These are phyloP conservation scores for Watsonalla binaria DNA, from an alignment of 2,888 invertebrate genomes.

Conservation along the genomic window DNA sequence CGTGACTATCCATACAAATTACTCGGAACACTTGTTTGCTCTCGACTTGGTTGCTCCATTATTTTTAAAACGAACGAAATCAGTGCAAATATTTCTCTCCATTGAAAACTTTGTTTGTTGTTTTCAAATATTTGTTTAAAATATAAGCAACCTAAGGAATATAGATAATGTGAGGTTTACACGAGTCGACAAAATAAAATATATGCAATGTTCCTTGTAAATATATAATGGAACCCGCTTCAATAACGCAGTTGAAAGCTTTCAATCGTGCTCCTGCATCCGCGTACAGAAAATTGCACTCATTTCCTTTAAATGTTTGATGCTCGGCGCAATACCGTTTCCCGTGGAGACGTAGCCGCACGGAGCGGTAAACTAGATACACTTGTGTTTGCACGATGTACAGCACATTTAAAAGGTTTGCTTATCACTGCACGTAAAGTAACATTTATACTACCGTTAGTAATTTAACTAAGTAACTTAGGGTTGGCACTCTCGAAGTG, in stretches of 20 bases:
- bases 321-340: constrained; percentile 21
- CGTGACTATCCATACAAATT: not conserved
- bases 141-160: too few species aligned
- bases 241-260: constrained; percentile 21
- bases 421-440: too few species aligned
- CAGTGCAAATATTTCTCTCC: not conserved
- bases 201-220: not conserved
- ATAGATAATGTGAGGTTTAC: too few species aligned
- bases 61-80: not conserved
- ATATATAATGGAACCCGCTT: constrained; percentile 18
- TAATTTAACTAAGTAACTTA: too few species aligned
- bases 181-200: not conserved
- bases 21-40: not conserved
- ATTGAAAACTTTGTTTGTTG: not conserved
- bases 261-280: constrained; percentile 22
- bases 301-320: constrained; percentile 28
- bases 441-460: too few species aligned
- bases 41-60: not conserved
- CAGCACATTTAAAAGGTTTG: too few species aligned
- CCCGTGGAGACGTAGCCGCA: constrained; percentile 6
- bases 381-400: too few species aligned
- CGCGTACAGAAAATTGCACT: constrained; percentile 22
- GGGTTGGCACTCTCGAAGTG: too few species aligned
- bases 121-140: too few species aligned
- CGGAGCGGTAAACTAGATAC: constrained; percentile 14